Conservation (phyloP, 2,113 vertebrate species). For the Cyprinodon brontotheroides region DNA sequence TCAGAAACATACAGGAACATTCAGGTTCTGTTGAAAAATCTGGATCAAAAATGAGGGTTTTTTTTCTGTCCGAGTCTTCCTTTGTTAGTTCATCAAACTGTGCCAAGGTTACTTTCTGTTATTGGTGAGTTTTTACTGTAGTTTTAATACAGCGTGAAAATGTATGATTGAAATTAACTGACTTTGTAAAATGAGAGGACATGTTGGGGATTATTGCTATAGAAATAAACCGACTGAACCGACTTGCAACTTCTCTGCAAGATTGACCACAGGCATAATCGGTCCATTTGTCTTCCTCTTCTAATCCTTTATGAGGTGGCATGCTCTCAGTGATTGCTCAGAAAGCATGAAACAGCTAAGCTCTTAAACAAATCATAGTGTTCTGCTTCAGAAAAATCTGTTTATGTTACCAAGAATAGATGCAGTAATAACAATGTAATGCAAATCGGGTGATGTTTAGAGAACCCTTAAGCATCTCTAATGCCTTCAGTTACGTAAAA, state of each 20-base stretch:
- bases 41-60: no score
- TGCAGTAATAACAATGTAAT: constrained; percentile 6
- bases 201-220: no score
- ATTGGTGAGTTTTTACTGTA: no score
- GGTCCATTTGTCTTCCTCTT: constrained; percentile 23
- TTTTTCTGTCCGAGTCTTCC: no score
- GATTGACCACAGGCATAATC: constrained; percentile 13
- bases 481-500: constrained; percentile 37
- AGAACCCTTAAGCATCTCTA: background rate
- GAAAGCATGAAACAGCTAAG: constrained; percentile 37
- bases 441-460: constrained; percentile 33
- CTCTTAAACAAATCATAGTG: constrained; percentile 50
- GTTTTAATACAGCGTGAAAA: no score
- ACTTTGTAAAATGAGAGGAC: no score
- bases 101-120: no score
- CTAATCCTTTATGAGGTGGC: constrained; percentile 25
- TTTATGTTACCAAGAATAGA: constrained; percentile 65
- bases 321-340: constrained; percentile 20
- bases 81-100: no score
- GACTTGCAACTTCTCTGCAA: constrained; percentile 34
- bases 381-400: constrained; percentile 31
- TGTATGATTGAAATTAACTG: no score
- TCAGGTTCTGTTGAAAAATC: no score
- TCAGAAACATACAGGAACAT: no score
- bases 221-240: no score